Evolutionary conservation across 2,113 vertebrate species (phyloP).

Genomic region (Nothobranchius kuhntae): DNA sequence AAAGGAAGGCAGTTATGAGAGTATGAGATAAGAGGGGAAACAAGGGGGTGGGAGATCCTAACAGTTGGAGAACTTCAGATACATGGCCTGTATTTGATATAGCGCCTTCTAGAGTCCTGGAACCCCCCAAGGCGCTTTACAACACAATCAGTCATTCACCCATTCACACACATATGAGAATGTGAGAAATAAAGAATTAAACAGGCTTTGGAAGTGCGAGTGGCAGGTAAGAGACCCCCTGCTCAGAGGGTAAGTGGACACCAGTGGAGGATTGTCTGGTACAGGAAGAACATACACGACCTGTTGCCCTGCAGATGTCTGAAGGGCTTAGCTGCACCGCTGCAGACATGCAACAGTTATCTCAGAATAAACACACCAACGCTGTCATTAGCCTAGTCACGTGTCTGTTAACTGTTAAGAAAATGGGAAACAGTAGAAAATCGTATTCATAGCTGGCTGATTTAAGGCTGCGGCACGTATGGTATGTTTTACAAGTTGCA

Average conservation of each 20-base stretch:
- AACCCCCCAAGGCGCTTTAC: too few relatives aligned
- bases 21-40: slow-evolving; percentile 43
- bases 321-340: slow-evolving; percentile 41
- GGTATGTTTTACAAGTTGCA: too few relatives aligned
- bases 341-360: slow-evolving; percentile 13
- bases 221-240: slow-evolving; percentile 70
- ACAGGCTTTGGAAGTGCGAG: slow-evolving; percentile 39
- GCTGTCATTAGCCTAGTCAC: too few relatives aligned
- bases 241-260: slow-evolving; percentile 74
- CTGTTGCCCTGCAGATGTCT: slow-evolving; percentile 66
- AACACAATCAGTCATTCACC: slow-evolving; percentile 4
- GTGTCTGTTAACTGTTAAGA: too few relatives aligned
- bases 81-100: too few relatives aligned
- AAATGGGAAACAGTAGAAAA: too few relatives aligned
- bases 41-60: background rate
- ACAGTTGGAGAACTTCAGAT: slow-evolving; percentile 2
- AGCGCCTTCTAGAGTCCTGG: too few relatives aligned
- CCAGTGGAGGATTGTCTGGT: slow-evolving; percentile 66
- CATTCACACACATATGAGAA: background rate
- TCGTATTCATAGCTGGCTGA: too few relatives aligned
- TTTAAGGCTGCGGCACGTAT: too few relatives aligned
- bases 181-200: slow-evolving; percentile 19
- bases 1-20: slow-evolving; percentile 42
- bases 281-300: slow-evolving; percentile 71
- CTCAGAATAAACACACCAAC: too few relatives aligned